phyloP scores from a whole-genome alignment of 92 coral and sea anemone species.

The Zoanthus sansibaricus region DNA sequence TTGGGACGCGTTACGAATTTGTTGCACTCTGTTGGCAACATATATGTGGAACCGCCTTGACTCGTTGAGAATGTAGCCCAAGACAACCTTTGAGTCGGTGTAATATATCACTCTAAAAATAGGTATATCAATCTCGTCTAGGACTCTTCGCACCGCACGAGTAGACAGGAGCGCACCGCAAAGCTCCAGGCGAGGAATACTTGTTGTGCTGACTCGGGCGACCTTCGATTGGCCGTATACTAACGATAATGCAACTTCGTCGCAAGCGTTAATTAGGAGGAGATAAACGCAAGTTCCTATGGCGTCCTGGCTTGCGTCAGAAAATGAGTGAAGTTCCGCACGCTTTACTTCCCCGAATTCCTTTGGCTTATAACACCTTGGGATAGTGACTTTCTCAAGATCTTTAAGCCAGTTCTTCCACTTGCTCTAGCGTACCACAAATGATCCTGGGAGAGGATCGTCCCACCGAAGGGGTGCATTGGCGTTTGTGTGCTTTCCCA shows the following conservation, averaged over 20 bases:
- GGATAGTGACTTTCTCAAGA: neutral
- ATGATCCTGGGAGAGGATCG: constrained; percentile 41
- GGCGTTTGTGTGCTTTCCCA: constrained; percentile 12
- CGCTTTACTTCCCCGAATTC: constrained; percentile 19
- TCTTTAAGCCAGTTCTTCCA: constrained; percentile 48
- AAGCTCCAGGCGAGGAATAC: constrained; percentile 52
- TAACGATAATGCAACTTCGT: constrained; percentile 36
- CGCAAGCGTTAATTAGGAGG: constrained; percentile 43
- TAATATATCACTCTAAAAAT: constrained; percentile 45
- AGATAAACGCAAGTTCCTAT: constrained; percentile 52
- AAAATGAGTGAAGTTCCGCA: constrained; percentile 3
- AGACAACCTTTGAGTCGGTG: neutral
- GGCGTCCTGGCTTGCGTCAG: constrained; percentile 61
- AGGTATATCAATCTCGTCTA: constrained; percentile 50
- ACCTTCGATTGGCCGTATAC: constrained; percentile 59
- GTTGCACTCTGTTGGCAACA: neutral
- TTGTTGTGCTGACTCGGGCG: constrained; percentile 37
- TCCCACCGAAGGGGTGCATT: constrained; percentile 32
- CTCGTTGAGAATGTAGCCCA: neutral
- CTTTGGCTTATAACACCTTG: constrained; percentile 16
- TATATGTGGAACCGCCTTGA: neutral
- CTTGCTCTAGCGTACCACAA: constrained; percentile 20
- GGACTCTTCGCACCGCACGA: constrained; percentile 50
- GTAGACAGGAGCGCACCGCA: constrained; percentile 30
- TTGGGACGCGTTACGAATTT: neutral